These are phyloP conservation scores for Machimus atricapillus DNA, from an alignment of 2,888 invertebrate genomes.

Conservation along the genomic window DNA sequence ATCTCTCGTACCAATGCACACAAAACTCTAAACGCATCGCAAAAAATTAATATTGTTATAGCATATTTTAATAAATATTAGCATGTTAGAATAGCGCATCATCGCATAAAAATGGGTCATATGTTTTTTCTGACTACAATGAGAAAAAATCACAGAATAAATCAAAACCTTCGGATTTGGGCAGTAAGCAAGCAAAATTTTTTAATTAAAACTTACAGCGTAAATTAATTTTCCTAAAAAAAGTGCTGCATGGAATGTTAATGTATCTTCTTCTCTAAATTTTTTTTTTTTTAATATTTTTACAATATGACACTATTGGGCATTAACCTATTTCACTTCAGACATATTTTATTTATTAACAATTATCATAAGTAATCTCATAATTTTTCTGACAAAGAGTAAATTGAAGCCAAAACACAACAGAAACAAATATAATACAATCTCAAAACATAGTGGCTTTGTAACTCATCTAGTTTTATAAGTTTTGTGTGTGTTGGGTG, in stretches of 20 bases:
- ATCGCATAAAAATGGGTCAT: neutral
- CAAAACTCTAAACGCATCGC: neutral
- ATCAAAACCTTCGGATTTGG: neutral
- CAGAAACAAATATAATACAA: neutral
- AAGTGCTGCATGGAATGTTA: neutral
- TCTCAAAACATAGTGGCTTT: neutral
- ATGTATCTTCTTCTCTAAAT: neutral
- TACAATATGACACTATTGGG: neutral
- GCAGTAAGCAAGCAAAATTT: neutral
- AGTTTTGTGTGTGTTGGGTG: neutral
- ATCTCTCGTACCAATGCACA: neutral
- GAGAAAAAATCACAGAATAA: neutral
- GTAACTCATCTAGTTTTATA: neutral
- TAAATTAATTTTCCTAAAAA: neutral
- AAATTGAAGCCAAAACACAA: neutral
- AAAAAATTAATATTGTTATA: neutral
- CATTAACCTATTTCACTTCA: neutral
- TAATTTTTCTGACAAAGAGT: neutral
- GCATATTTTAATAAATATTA: neutral
- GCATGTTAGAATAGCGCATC: neutral
- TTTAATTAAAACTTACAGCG: neutral
- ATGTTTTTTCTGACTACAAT: neutral
- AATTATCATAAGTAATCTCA: slow-evolving; percentile 3
- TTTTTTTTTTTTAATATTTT: neutral
- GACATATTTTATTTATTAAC: neutral